Percentiles rank a stretch among this genome's conserved stretches.
phyloP scores from a whole-genome alignment of 1,140 invertebrate species.

The Conopomorpha cramerella region DNA sequence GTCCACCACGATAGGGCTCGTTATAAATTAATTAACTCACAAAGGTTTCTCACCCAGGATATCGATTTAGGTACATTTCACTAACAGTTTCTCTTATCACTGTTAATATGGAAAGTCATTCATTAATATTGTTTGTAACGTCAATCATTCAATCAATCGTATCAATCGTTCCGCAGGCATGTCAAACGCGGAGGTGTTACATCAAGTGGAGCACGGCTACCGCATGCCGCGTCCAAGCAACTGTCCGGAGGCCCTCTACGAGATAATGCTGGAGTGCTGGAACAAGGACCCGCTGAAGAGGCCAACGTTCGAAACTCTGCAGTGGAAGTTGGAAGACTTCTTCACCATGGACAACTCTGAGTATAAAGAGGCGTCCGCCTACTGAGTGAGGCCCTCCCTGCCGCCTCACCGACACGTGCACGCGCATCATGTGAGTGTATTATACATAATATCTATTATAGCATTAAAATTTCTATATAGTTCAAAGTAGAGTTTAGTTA shows the following conservation, averaged over 20 bases:
- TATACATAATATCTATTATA: too few species aligned
- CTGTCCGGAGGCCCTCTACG: slow-evolving; percentile 92
- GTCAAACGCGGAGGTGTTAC: slow-evolving; percentile 99
- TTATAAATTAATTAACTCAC: too few species aligned
- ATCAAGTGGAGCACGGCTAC: slow-evolving; percentile 99
- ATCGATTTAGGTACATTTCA: too few species aligned
- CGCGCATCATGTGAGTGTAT: slow-evolving; percentile 32
- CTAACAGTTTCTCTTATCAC: too few species aligned
- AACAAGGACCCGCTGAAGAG: slow-evolving; percentile 97
- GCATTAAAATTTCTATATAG: too few species aligned
- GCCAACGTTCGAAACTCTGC: slow-evolving; percentile 98
- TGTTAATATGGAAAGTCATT: too few species aligned
- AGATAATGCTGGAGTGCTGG: slow-evolving; percentile 99
- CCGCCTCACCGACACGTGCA: slow-evolving; percentile 58
- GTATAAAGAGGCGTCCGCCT: slow-evolving; percentile 97
- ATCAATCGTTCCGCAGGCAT: slow-evolving; percentile 72
- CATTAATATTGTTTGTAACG: too few species aligned
- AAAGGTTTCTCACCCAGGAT: too few species aligned
- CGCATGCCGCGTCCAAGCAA: slow-evolving; percentile 95
- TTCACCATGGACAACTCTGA: slow-evolving; percentile 98
- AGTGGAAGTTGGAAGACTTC: slow-evolving; percentile 99
- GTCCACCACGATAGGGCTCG: too few species aligned
- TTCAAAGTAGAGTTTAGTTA: too few species aligned
- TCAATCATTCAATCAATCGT: too few species aligned
- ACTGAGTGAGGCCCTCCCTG: slow-evolving; percentile 77